Base-by-base conservation (phyloP, 2,888 invertebrate species). In the Parnassius orleans region DNA sequence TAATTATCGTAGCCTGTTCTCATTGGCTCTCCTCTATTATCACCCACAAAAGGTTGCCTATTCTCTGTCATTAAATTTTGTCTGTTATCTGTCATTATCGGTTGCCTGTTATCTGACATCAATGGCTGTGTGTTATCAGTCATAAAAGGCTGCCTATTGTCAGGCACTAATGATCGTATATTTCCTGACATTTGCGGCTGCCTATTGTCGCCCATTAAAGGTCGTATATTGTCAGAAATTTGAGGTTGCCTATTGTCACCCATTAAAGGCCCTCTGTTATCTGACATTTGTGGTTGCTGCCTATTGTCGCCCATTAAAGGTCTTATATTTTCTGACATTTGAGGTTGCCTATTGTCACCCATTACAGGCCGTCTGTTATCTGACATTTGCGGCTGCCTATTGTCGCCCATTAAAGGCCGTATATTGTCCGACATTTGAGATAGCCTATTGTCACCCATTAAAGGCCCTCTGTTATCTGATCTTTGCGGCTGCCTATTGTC, bases 1-100 rank as follows among this genome's bases (percentile, higher is more conserved):
- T 54, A 61, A 47, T 59, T 60, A 10, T 59, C 55, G 5, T 53
- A 51, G 15, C 33, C 57, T n/a, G 46, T 14, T 54, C 51, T 51
- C 46, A 51, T 51, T 44, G 42, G 44, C 7, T 56, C 51, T 10
- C 47, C 51, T 14, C 47, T 56, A 5, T n/a, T 56, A 9, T 61
- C 55, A 24, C 33, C 33, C 7, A 5, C 33, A 33, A 33, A 15
- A 15, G 52, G 24, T 41, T 52, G 56, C 42, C 19, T 57, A 33
- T 33, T 51, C 2, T 56, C 56, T n/a, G 14, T 12, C 47, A 48
- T 53, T 12, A 14, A 11, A 19, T n/a, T 3, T 15, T 48, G 57
- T 10, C 11, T 41, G 14, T 53, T 57, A 11, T 57, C 57, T 12
- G 42, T 58, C 41, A 53, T 42, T n/a, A 46, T 44, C 2, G 43